Conservation (phyloP, 2,113 vertebrate genomes). For the Triplophysa siluroides region DNA sequence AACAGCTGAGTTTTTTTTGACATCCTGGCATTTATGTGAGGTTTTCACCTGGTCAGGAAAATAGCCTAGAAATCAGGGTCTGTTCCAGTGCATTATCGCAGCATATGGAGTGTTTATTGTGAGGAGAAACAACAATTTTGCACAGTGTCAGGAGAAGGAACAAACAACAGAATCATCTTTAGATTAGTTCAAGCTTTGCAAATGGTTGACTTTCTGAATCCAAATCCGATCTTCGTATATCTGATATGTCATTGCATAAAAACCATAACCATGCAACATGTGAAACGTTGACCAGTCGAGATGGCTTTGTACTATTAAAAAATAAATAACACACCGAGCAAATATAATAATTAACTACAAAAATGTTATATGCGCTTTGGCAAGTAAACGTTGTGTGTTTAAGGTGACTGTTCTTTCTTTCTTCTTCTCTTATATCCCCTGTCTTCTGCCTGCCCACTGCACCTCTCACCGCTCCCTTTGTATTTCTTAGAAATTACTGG, state of each 20-base stretch:
- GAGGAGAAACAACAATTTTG: constrained; percentile 15
- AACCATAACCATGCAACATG: constrained; percentile 10
- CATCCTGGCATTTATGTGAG: neutral
- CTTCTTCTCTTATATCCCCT: constrained; percentile 25
- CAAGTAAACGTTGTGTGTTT: neutral
- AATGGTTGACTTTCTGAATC: constrained; percentile 24
- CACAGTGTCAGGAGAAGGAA: constrained; percentile 31
- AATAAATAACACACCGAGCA: neutral
- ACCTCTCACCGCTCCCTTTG: constrained; percentile 47
- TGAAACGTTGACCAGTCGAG: neutral
- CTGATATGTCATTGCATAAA: constrained; percentile 8
- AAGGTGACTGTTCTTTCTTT: neutral
- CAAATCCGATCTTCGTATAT: neutral
- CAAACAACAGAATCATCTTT: constrained; percentile 36
- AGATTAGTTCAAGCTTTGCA: constrained; percentile 42
- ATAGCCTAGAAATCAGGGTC: neutral
- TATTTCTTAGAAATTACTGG: constrained; percentile 56
- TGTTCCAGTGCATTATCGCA: constrained; percentile 27
- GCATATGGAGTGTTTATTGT: constrained; percentile 36
- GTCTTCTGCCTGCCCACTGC: constrained; percentile 39
- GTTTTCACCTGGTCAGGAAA: neutral
- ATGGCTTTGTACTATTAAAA: neutral
- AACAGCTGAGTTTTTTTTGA: neutral
- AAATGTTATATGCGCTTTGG: neutral
- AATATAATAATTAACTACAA: neutral